A percentile compares a stretch with the other conserved stretches of the same genome.
phyloP scores from a whole-genome alignment of 2,888 invertebrate species.

The Euphydryas editha region DNA sequence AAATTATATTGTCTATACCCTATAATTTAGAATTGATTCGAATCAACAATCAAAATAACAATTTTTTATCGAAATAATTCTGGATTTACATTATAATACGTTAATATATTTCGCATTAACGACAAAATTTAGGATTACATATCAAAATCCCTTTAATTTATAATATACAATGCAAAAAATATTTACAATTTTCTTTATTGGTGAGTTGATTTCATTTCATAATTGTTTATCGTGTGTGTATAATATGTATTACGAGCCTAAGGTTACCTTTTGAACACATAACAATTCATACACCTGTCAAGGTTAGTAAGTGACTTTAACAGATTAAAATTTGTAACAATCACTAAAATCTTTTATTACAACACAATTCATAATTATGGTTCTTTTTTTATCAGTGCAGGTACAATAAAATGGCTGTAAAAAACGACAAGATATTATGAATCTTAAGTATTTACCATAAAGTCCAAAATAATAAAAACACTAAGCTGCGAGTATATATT shows the following conservation, averaged over 20 bases:
- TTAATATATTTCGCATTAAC: too few species aligned
- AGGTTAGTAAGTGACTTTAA: conserved; percentile 38
- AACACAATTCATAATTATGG: conserved; percentile 34
- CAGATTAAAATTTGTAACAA: conserved; percentile 39
- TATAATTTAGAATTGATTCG: too few species aligned
- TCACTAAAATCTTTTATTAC: conserved; percentile 39
- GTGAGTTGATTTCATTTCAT: neutral
- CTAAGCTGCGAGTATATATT: neutral
- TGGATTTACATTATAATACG: too few species aligned
- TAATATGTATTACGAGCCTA: conserved; percentile 25
- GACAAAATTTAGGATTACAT: too few species aligned
- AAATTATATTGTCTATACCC: too few species aligned
- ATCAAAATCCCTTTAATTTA: neutral
- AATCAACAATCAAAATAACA: too few species aligned
- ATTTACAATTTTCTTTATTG: neutral
- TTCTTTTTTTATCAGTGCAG: conserved; percentile 6
- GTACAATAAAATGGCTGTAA: conserved; percentile 7
- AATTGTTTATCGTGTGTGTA: conserved; percentile 3
- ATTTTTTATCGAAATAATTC: too few species aligned
- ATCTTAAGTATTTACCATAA: neutral
- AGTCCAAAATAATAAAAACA: neutral
- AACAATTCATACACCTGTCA: conserved; percentile 30
- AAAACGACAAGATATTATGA: neutral
- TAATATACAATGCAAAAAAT: neutral
- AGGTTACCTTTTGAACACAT: conserved; percentile 37